These are phyloP conservation scores for Doris montereyensis DNA, from an alignment of 2,888 invertebrate genomes.

Conservation along the genomic window DNA sequence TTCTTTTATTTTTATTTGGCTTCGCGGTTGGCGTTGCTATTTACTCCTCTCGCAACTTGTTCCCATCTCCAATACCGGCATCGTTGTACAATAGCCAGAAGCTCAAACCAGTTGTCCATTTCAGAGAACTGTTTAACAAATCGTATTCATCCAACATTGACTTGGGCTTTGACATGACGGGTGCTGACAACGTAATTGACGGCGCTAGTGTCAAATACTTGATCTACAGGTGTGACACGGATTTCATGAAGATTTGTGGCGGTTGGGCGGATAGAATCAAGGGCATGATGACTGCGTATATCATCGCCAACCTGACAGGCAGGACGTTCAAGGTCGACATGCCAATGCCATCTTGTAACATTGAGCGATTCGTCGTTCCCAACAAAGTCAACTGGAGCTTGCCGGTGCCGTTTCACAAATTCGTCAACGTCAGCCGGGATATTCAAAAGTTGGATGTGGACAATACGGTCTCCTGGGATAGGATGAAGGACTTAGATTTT, in stretches of 20 bases:
- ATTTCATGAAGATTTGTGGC: slow-evolving; percentile 22
- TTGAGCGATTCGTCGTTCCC: not conserved
- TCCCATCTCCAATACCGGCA: too few species aligned
- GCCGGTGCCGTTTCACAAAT: not conserved
- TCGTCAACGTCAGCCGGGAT: not conserved
- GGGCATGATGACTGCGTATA: slow-evolving; percentile 37
- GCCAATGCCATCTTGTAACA: not conserved
- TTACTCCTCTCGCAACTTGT: too few species aligned
- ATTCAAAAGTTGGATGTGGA: not conserved
- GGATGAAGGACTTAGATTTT: slow-evolving; percentile 3
- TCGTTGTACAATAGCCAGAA: too few species aligned
- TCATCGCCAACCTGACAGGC: slow-evolving; percentile 38
- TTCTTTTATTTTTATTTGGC: too few species aligned
- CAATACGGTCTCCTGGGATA: too few species aligned
- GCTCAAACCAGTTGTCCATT: too few species aligned
- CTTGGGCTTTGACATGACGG: not conserved
- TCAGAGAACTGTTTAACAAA: not conserved
- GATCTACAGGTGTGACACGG: slow-evolving; percentile 3
- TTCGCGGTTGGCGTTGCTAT: too few species aligned
- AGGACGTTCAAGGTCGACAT: slow-evolving; percentile 24
- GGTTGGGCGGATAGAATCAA: slow-evolving; percentile 41
- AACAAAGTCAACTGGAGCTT: slow-evolving; percentile 28
- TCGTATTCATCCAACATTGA: not conserved
- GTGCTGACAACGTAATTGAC: not conserved
- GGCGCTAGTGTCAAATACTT: not conserved